These are phyloP conservation scores for Meloidogyne floridensis DNA, from an alignment of 1,140 invertebrate species.

Conservation along the genomic window DNA sequence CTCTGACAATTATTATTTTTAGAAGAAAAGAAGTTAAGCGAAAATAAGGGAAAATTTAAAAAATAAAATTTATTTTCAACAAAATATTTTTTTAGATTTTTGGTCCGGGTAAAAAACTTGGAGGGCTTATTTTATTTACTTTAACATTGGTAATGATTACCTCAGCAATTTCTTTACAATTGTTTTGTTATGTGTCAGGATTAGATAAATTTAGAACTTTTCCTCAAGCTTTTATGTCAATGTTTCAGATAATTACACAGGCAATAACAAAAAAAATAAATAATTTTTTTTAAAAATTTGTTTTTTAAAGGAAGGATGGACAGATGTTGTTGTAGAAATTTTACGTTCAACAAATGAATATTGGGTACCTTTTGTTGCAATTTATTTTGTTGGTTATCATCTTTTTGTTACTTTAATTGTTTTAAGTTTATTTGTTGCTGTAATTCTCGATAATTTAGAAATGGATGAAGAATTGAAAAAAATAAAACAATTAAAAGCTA, in stretches of 20 bases:
- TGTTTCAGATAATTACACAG: conserved; percentile 97
- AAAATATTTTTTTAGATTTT: conserved; percentile 75
- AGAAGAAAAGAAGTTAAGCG: too few relatives aligned
- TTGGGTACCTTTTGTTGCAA: conserved; percentile 86
- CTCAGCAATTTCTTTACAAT: conserved; percentile 96
- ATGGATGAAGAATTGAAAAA: conserved; percentile 99
- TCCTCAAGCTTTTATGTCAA: conserved; percentile 97
- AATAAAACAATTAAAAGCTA: conserved; percentile 76
- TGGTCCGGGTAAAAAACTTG: conserved; percentile 96
- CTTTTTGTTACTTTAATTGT: conserved; percentile 98
- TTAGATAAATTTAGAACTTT: conserved; percentile 98
- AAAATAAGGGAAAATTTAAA: too few relatives aligned
- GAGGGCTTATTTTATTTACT: conserved; percentile 96
- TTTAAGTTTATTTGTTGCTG: conserved; percentile 97
- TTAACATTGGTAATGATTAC: conserved; percentile 98
- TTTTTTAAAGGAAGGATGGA: conserved; percentile 84
- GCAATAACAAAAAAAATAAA: neutral
- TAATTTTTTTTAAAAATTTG: neutral
- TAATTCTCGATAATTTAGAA: conserved; percentile 98
- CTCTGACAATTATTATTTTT: too few relatives aligned
- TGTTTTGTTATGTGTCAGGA: conserved; percentile 89
- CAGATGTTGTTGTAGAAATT: conserved; percentile 78
- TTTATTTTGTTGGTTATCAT: conserved; percentile 98
- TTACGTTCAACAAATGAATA: conserved; percentile 84
- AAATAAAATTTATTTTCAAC: too few relatives aligned